A percentile compares a stretch with the other conserved stretches of the same genome.
phyloP scores from a whole-genome alignment of 2,113 vertebrate species.

The Lampris megalopsis region DNA sequence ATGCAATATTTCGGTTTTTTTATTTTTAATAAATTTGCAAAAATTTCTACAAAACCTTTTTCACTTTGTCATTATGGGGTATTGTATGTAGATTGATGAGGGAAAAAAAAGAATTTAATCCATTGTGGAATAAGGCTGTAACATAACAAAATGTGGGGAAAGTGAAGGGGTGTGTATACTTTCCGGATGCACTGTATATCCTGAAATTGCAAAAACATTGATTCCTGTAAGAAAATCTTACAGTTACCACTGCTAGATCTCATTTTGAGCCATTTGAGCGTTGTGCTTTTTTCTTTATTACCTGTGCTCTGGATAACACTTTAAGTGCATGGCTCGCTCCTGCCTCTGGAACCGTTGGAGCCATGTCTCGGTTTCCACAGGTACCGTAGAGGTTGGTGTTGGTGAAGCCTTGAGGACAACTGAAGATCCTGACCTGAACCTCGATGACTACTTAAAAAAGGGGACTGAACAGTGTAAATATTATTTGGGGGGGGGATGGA shows the following conservation, averaged over 20 bases:
- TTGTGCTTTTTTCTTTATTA: constrained; percentile 11
- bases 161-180: too few species aligned
- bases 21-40: too few species aligned
- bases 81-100: too few species aligned
- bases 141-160: too few species aligned
- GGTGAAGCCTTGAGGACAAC: not conserved
- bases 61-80: too few species aligned
- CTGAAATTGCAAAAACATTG: constrained; percentile 38
- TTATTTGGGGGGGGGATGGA: not conserved
- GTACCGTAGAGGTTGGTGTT: not conserved
- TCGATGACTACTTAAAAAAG: constrained; percentile 17
- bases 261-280: not conserved
- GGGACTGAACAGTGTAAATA: not conserved
- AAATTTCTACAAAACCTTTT: too few species aligned
- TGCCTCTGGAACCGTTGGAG: constrained; percentile 71
- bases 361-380: constrained; percentile 54
- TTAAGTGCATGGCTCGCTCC: constrained; percentile 64
- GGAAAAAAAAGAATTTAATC: too few species aligned
- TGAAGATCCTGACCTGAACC: constrained; percentile 3
- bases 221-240: too few species aligned
- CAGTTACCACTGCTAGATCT: not conserved
- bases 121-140: too few species aligned
- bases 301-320: constrained; percentile 71
- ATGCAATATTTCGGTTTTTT: too few species aligned
- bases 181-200: not conserved